These are phyloP conservation scores for Metalampra italica DNA, from an alignment of 2,888 invertebrate species.

Conservation along the genomic window DNA sequence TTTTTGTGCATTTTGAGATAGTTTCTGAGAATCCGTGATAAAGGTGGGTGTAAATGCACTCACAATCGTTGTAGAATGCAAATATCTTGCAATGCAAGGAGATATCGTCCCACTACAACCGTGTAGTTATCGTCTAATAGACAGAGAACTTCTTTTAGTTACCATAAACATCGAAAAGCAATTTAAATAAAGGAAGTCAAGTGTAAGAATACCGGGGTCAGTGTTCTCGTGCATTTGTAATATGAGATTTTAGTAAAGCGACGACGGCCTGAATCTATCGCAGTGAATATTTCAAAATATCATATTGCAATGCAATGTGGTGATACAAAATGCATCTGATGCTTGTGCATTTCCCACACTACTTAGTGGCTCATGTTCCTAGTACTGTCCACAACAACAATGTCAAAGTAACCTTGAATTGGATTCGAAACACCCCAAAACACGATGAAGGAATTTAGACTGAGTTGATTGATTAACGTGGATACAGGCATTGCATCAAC, in stretches of 20 bases:
- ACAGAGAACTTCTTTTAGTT: constrained; percentile 30
- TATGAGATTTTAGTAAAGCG: constrained; percentile 21
- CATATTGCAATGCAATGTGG: constrained; percentile 36
- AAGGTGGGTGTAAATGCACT: constrained; percentile 45
- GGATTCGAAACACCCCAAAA: constrained; percentile 38
- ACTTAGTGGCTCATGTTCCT: constrained; percentile 44
- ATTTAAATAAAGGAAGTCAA: constrained; percentile 31
- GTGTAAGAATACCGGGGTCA: constrained; percentile 21
- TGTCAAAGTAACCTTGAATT: constrained; percentile 22
- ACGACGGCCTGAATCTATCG: constrained; percentile 8
- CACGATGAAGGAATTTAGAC: constrained; percentile 38
- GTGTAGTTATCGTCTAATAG: constrained; percentile 37
- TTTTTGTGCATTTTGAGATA: constrained; percentile 3
- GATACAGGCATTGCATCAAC: constrained; percentile 36
- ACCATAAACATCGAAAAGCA: constrained; percentile 44
- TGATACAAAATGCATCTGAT: constrained; percentile 31
- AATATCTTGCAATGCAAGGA: constrained; percentile 38
- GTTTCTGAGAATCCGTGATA: constrained; percentile 22
- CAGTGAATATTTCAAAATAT: constrained; percentile 39
- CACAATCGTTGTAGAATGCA: constrained; percentile 42
- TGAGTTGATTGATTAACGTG: constrained; percentile 51
- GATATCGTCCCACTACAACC: constrained; percentile 41
- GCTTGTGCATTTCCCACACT: constrained; percentile 48
- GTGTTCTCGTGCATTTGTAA: constrained; percentile 6
- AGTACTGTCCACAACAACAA: constrained; percentile 34